Evolutionary conservation across 2,888 invertebrate species (phyloP), one percentile per base, ranked within the genome.

Genomic region (Drosophila meridiana): DNA sequence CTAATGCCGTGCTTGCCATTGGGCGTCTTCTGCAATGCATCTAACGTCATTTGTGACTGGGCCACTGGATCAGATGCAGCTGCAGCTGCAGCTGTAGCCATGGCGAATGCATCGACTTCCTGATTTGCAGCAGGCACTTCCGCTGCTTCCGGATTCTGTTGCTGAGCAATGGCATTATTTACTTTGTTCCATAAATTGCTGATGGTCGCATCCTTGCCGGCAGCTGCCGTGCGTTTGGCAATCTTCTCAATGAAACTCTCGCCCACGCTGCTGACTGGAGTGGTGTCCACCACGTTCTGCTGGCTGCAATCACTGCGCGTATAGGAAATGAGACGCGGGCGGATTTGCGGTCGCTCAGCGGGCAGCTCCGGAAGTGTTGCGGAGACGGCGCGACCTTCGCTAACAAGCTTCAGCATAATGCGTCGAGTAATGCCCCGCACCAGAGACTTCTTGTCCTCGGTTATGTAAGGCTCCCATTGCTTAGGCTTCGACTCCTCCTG

Each of bases 361-460:
- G 93, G 93, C 60, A 93, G 62, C 69, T 93, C 92, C 5, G 93
- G 93, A 50, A 92, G 74, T 38, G 93, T 92, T 26, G 90, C 86
- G 13, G 92, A 90, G 5, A 91, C 91, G 3, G 93, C 93, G 6
- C 86, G 84, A 8, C 91, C 92, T 30, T 91, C 84, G 13, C 84
- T 82, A 4, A 93, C 91, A 26, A 90, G 69, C 4, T 82, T 62
- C 47, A 87, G 64, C 75, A 92, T 91, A 9, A 84, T 76, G 67
- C 88, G 91, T 32, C 72, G 78, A 4, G 92, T 90, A 11, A 91
- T 81, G 30, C 92, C 92, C 57, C 80, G 83, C 4, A 90, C 80
- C 13, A 57, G 28, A 0, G 68, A n/a, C 36, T 83, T 90, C 26
- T 83, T 86, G 8, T 69, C 74, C 48, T 82, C 87, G 2, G 78